Percentiles rank a stretch among this genome's conserved stretches.
These are phyloP conservation scores for Polypedilum vanderplanki DNA, from an alignment of 1,140 invertebrate species.

Conservation along the genomic window DNA sequence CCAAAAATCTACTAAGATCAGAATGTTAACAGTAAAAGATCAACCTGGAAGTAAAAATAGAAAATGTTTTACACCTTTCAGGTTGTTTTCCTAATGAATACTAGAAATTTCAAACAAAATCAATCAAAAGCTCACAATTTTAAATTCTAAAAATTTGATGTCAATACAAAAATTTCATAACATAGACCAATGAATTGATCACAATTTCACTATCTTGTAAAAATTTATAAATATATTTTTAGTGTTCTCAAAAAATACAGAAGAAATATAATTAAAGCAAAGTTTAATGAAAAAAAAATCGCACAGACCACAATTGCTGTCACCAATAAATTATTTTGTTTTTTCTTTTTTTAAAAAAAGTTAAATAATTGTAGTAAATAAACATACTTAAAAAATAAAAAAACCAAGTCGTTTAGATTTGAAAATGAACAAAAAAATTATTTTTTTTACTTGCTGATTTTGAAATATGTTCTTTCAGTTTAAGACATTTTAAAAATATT, in stretches of 20 bases:
- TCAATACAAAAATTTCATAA: no score
- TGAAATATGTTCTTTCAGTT: not conserved
- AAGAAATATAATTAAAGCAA: conserved; percentile 8
- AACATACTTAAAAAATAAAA: conserved; percentile 27
- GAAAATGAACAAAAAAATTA: conserved; percentile 24
- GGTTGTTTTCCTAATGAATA: no score
- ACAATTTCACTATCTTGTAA: no score
- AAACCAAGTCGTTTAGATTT: conserved; percentile 29
- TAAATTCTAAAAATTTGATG: no score
- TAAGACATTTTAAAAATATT: no score
- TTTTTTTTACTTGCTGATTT: not conserved
- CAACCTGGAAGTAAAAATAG: no score
- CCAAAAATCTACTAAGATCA: no score
- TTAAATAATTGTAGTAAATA: conserved; percentile 29
- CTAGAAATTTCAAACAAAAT: no score
- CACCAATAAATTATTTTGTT: conserved; percentile 28
- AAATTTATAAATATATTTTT: conserved; percentile 13
- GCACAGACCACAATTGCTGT: conserved; percentile 26
- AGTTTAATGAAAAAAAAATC: conserved; percentile 1
- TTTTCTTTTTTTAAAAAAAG: conserved; percentile 22
- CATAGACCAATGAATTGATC: no score
- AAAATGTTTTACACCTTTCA: no score
- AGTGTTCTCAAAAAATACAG: conserved; percentile 5
- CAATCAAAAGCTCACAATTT: no score
- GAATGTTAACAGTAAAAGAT: no score